phyloP scores from a whole-genome alignment of 2,888 invertebrate genomes.

The Rhagium mordax region DNA sequence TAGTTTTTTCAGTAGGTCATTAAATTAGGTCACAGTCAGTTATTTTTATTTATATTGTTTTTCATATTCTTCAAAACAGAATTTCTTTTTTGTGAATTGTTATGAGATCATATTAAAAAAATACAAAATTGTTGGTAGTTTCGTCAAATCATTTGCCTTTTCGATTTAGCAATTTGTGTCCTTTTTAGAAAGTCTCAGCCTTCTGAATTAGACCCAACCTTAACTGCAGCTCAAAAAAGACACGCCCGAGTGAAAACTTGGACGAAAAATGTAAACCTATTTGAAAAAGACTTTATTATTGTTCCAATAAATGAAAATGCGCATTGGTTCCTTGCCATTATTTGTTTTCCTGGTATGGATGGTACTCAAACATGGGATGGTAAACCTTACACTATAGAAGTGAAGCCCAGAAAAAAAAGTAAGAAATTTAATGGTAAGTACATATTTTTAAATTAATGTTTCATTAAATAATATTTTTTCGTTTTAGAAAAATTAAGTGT shows the following conservation, averaged over 20 bases:
- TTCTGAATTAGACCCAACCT: slow-evolving; percentile 77
- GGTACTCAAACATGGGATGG: slow-evolving; percentile 81
- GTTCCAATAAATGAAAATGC: slow-evolving; percentile 98
- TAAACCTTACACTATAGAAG: slow-evolving; percentile 71
- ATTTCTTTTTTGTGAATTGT: too few species aligned
- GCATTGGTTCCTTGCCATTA: slow-evolving; percentile 98
- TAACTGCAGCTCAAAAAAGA: slow-evolving; percentile 86
- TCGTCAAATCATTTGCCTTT: slow-evolving; percentile 1
- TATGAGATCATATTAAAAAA: too few species aligned
- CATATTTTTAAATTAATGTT: too few species aligned
- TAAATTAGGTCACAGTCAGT: too few species aligned
- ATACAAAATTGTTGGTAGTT: too few species aligned
- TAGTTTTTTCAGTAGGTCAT: too few species aligned
- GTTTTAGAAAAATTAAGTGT: slow-evolving; percentile 38
- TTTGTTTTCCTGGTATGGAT: slow-evolving; percentile 92
- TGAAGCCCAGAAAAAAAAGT: slow-evolving; percentile 71
- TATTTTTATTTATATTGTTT: too few species aligned
- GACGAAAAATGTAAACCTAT: slow-evolving; percentile 97
- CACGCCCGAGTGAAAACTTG: slow-evolving; percentile 94
- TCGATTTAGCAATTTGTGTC: not conserved
- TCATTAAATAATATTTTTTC: not conserved
- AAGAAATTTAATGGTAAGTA: slow-evolving; percentile 36
- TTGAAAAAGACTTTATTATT: slow-evolving; percentile 96
- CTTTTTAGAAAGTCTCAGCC: slow-evolving; percentile 72
- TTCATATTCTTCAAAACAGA: too few species aligned